These are phyloP conservation scores for Drosophila robusta DNA, from an alignment of 2,888 invertebrate species.

Conservation along the genomic window DNA sequence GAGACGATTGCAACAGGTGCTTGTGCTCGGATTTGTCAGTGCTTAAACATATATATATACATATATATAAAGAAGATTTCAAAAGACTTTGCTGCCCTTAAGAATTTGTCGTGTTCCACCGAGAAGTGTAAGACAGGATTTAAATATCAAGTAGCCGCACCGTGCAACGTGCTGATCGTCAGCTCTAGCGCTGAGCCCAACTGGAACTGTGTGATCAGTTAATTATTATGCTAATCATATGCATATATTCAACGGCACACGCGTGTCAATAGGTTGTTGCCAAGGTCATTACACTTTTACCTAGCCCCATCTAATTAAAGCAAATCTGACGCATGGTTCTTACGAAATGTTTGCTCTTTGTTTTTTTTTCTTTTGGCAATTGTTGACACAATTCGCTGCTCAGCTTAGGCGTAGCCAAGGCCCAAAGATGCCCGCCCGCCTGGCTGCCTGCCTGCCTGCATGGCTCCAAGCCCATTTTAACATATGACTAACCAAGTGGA, in stretches of 20 bases:
- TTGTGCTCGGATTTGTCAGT: constrained; percentile 40
- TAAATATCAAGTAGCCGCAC: constrained; percentile 12
- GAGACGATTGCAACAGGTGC: constrained; percentile 70
- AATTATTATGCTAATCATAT: constrained; percentile 48
- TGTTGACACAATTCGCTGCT: constrained; percentile 65
- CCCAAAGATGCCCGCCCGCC: constrained; percentile 4
- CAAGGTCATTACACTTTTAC: constrained; percentile 57
- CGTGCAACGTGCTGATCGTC: not conserved
- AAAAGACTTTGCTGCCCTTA: constrained; percentile 3
- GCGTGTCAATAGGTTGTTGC: constrained; percentile 33
- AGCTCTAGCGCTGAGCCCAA: not conserved
- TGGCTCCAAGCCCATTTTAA: constrained; percentile 49
- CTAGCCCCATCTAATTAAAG: constrained; percentile 7
- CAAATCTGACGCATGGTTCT: constrained; percentile 22
- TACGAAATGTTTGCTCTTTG: constrained; percentile 19
- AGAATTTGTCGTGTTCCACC: not conserved
- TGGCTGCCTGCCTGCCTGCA: not conserved
- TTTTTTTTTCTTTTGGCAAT: constrained; percentile 55
- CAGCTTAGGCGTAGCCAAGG: constrained; percentile 44
- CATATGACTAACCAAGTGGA: constrained; percentile 79
- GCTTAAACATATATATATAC: constrained; percentile 3
- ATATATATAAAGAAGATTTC: constrained; percentile 7
- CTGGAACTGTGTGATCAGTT: not conserved
- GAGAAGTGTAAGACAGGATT: constrained; percentile 1
- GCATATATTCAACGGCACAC: constrained; percentile 30